Conservation (phyloP, 2,797 vertebrate species). For the Bothrops alternatus region DNA sequence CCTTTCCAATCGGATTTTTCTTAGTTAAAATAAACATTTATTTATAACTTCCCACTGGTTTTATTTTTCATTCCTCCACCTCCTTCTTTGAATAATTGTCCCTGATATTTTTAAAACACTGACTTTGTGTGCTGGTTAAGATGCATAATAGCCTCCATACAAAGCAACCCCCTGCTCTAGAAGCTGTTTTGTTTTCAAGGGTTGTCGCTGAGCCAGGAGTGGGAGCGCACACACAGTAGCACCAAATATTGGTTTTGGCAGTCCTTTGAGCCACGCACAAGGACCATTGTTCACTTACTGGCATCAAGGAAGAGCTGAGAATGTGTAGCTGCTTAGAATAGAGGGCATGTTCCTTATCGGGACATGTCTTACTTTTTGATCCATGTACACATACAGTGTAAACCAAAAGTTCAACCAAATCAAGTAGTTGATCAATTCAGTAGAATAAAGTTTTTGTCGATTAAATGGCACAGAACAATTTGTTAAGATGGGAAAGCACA, state of each 20-base stretch:
- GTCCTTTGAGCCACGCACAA: conserved; percentile 41
- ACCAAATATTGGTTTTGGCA: conserved; percentile 44
- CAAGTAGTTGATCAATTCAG: not conserved
- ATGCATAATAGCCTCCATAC: conserved; percentile 23
- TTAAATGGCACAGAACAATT: not conserved
- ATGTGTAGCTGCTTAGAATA: conserved; percentile 17
- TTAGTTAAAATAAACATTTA: not conserved
- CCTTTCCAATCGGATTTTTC: not conserved
- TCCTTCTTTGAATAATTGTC: conserved; percentile 15
- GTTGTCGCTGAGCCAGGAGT: conserved; percentile 40
- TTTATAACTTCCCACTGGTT: not conserved
- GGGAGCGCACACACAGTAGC: conserved; percentile 30
- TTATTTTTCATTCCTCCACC: not conserved
- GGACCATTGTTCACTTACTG: conserved; percentile 48
- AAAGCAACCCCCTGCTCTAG: conserved; percentile 41
- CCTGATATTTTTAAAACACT: conserved; percentile 21
- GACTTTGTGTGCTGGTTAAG: conserved; percentile 21
- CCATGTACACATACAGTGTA: not conserved
- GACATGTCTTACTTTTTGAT: conserved; percentile 13
- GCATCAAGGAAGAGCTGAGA: conserved; percentile 10
- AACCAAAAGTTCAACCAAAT: not conserved
- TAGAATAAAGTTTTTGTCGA: not conserved
- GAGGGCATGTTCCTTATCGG: conserved; percentile 26
- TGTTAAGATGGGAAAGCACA: no score
- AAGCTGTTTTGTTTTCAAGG: conserved; percentile 31